Conservation (phyloP, 35 echinoderm and acorn worm species). For the Diadema setosum region DNA sequence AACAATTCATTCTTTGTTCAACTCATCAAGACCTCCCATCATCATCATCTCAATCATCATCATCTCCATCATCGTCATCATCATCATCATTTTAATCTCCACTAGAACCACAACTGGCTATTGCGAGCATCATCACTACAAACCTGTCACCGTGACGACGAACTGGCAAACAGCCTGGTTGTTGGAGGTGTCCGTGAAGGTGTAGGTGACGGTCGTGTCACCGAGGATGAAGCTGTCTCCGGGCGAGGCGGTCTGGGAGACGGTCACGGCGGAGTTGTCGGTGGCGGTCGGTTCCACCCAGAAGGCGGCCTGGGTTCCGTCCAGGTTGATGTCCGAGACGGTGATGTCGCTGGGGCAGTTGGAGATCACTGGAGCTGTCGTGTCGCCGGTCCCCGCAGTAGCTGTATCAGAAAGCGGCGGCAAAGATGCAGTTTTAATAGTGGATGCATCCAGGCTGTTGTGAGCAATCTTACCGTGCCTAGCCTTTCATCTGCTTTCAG, state of each 20-base stretch:
- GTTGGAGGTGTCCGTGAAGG: neutral
- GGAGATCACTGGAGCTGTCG: slow-evolving; percentile 25
- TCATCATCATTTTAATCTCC: neutral
- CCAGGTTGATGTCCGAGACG: neutral
- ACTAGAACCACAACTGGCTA: too few relatives aligned
- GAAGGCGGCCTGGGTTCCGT: neutral
- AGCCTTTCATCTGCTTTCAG: too few relatives aligned
- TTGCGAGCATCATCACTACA: too few relatives aligned
- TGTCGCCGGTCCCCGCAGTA: slow-evolving; percentile 17
- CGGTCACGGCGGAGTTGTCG: slow-evolving; percentile 30
- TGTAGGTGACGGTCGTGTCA: slow-evolving; percentile 8
- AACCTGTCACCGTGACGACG: slow-evolving; percentile 10
- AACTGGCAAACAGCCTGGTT: neutral
- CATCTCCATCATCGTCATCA: neutral
- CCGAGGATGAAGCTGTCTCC: neutral
- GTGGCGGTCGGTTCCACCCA: slow-evolving; percentile 63
- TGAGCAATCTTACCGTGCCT: too few relatives aligned
- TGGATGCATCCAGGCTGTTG: too few relatives aligned
- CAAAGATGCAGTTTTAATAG: too few relatives aligned
- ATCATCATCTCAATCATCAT: neutral
- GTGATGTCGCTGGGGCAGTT: neutral
- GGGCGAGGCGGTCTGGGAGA: neutral
- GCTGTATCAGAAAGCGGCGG: too few relatives aligned
- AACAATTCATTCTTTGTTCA: too few relatives aligned
- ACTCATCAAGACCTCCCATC: too few relatives aligned